Evolutionary conservation across 2,797 vertebrate species (phyloP), one percentile per base, ranked within the genome.

Genomic region (Labroides dimidiatus): DNA sequence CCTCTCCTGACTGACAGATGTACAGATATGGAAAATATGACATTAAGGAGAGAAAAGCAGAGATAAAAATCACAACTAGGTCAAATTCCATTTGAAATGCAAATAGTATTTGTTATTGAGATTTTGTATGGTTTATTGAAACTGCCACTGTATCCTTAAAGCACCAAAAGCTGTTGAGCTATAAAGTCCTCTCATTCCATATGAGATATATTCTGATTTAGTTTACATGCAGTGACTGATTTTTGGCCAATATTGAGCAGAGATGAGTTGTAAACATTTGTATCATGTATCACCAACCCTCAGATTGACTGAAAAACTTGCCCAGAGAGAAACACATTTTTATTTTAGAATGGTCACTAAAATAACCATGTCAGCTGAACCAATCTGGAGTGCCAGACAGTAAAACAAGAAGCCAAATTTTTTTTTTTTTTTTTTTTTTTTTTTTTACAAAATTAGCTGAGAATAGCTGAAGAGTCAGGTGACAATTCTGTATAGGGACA

Each of bases 1-100:
- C 61, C 23, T 48, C 17, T 36, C 39, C 42, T 76, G 51, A 74
- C 49, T 71, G 71, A 77, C 64, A 66, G 57, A 71, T 0, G 0
- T n/a, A 17, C 36, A 67, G 20, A 62, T n/a, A 24, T 19, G 20
- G 11, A 13, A 68, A 56, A 45, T 47, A 37, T 23, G 33, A 37
- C 33, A 19, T 44, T 43, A 48, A 59, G n/a, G 53, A 72, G 20
- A 36, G 6, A 63, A 57, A 75, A 17, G 24, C 27, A 53, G 33
- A 68, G 44, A 27, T 51, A 30, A n/a, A 66, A 53, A 65, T 23
- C 21, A 36, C 6, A 78, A 72, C 0, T 27, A 47, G 65, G 48
- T 64, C 43, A 64, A 61, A 27, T 24, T 50, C 17, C 41, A 71
- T 42, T 39, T 42, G 15, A 44, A 42, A 20, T 33, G 2, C 24